phyloP scores from a whole-genome alignment of 1,140 invertebrate genomes.

The Rhizoglyphus robini region DNA sequence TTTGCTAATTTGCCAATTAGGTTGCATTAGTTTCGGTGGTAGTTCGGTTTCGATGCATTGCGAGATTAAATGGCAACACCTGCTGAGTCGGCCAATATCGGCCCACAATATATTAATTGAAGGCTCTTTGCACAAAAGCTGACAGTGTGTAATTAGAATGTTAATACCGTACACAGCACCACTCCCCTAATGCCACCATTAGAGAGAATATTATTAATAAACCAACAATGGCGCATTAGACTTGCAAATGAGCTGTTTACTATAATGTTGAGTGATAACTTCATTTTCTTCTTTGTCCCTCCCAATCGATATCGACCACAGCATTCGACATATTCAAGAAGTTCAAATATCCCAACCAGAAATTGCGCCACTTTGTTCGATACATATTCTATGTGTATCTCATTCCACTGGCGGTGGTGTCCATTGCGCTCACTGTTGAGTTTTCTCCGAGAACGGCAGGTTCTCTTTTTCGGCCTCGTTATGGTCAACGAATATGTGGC shows the following conservation, averaged over 20 bases:
- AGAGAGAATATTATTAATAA: too few relatives aligned
- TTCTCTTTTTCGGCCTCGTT: background rate
- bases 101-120: too few relatives aligned
- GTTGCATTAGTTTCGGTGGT: background rate
- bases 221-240: too few relatives aligned
- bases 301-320: too few relatives aligned
- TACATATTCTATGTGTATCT: slow-evolving; percentile 4
- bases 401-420: background rate
- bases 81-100: too few relatives aligned
- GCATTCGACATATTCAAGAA: background rate
- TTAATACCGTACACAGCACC: background rate
- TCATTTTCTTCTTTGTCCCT: too few relatives aligned
- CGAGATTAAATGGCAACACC: too few relatives aligned
- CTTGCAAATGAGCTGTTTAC: too few relatives aligned
- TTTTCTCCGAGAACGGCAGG: background rate
- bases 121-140: too few relatives aligned
- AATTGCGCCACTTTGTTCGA: background rate
- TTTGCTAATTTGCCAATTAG: background rate
- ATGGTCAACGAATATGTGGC: background rate
- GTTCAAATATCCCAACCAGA: slow-evolving; percentile 5
- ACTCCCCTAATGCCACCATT: too few relatives aligned
- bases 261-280: too few relatives aligned
- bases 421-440: background rate
- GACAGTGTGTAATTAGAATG: background rate
- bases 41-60: background rate